phyloP scores from a whole-genome alignment of 2,113 vertebrate species.

The Rattus rattus region DNA sequence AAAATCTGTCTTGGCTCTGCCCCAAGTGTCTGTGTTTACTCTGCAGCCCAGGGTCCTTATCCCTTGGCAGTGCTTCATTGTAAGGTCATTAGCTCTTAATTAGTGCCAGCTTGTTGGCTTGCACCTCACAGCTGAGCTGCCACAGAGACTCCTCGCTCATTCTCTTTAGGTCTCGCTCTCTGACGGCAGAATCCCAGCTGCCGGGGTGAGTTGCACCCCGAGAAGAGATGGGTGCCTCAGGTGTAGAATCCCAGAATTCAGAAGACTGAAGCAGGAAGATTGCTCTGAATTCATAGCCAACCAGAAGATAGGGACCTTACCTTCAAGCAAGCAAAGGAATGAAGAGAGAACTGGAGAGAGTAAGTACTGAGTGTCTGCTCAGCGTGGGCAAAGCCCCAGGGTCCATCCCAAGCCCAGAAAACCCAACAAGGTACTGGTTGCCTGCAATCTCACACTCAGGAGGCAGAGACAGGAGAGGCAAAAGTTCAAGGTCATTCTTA shows the following conservation, averaged over 20 bases:
- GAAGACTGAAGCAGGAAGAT: background rate
- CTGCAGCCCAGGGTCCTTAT: slow-evolving; percentile 69
- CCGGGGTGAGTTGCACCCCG: background rate
- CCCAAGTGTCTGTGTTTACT: slow-evolving; percentile 72
- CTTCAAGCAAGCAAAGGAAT: background rate
- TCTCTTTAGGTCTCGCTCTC: background rate
- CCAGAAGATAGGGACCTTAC: background rate
- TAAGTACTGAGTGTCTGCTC: background rate
- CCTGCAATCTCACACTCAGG: background rate
- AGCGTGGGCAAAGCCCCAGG: too few relatives aligned
- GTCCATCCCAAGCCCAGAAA: background rate
- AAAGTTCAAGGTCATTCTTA: background rate
- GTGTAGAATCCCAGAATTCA: background rate
- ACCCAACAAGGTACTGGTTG: background rate
- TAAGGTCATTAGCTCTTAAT: slow-evolving; percentile 77
- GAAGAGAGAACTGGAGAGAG: background rate
- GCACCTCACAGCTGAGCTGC: slow-evolving; percentile 48
- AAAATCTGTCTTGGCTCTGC: slow-evolving; percentile 76
- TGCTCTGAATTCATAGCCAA: background rate
- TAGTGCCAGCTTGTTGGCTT: slow-evolving; percentile 75
- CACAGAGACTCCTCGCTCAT: slow-evolving; percentile 18
- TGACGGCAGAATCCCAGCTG: background rate
- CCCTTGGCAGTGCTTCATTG: slow-evolving; percentile 63
- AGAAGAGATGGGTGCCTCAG: too few relatives aligned
- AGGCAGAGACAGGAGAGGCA: background rate